A percentile compares a stretch with the other conserved stretches of the same genome.
Evolutionary conservation across 2,113 vertebrate genomes (phyloP).

Genomic region (Dicentrarchus labrax): DNA sequence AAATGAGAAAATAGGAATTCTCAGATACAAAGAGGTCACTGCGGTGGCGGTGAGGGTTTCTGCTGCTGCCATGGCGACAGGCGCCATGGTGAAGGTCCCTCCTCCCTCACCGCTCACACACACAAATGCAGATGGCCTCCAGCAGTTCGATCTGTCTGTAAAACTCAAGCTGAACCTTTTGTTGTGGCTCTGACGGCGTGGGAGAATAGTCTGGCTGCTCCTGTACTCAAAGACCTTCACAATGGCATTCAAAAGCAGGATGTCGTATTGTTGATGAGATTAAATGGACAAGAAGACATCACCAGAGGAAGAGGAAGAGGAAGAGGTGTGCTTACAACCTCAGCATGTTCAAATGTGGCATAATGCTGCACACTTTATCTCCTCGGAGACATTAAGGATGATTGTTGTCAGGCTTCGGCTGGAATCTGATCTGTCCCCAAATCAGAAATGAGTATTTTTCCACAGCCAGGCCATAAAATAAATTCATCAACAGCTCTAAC

Average conservation of each 20-base stretch:
- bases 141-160: neutral
- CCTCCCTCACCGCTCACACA: neutral
- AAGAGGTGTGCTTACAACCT: too few species aligned
- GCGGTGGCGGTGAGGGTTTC: neutral
- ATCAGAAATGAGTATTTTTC: too few species aligned
- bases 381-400: too few species aligned
- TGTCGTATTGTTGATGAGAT: neutral
- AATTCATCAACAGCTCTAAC: too few species aligned
- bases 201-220: neutral
- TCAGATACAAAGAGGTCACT: neutral
- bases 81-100: neutral
- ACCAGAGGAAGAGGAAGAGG: too few species aligned
- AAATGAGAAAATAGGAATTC: neutral
- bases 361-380: too few species aligned
- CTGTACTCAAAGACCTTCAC: neutral
- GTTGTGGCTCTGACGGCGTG: neutral
- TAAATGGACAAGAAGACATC: neutral
- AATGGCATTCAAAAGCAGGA: neutral
- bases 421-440: too few species aligned
- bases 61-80: conserved; percentile 27
- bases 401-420: too few species aligned
- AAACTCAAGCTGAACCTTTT: neutral
- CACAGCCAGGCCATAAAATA: too few species aligned
- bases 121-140: neutral
- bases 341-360: too few species aligned